A percentile compares a stretch with the other conserved stretches of the same genome.
Conservation (phyloP, 2,113 vertebrate genomes). For the Acanthochromis polyacanthus region DNA sequence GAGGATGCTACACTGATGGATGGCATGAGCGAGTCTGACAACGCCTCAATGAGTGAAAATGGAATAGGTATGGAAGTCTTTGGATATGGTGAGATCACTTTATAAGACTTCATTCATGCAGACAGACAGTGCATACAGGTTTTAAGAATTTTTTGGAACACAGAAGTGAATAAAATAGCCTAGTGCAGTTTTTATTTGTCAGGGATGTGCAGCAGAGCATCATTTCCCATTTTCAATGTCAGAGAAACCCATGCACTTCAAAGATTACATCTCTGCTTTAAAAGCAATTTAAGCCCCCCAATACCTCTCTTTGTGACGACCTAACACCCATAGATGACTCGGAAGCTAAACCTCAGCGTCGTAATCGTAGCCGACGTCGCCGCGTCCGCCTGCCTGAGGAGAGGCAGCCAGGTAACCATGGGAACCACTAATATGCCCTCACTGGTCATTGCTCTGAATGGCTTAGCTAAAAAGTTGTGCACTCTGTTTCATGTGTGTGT, state of each 20-base stretch:
- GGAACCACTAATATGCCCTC: conserved; percentile 16
- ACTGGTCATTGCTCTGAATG: conserved; percentile 54
- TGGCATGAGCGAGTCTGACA: conserved; percentile 97
- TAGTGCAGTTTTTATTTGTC: conserved; percentile 5
- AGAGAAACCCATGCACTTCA: conserved; percentile 14
- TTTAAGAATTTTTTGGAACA: background rate
- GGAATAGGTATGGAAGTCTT: conserved; percentile 89
- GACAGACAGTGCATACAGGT: background rate
- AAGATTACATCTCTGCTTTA: background rate
- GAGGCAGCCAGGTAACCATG: conserved; percentile 97
- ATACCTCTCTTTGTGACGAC: conserved; percentile 86
- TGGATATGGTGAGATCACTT: background rate
- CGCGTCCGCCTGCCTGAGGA: conserved; percentile 94
- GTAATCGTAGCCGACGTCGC: conserved; percentile 98
- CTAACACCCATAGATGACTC: conserved; percentile 89
- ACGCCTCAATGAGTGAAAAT: conserved; percentile 96
- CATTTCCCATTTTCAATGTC: background rate
- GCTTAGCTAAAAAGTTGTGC: conserved; percentile 22
- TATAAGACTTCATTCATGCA: background rate
- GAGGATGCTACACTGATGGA: conserved; percentile 96
- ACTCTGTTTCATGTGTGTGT: conserved; percentile 27
- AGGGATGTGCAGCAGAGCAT: conserved; percentile 6
- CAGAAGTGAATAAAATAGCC: no score
- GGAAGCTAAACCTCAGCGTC: conserved; percentile 96
- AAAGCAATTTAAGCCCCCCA: conserved; percentile 69